Percentiles rank a stretch among this genome's conserved stretches.
Conservation (phyloP, 2,888 invertebrate genomes). For the Lagria hirta region DNA sequence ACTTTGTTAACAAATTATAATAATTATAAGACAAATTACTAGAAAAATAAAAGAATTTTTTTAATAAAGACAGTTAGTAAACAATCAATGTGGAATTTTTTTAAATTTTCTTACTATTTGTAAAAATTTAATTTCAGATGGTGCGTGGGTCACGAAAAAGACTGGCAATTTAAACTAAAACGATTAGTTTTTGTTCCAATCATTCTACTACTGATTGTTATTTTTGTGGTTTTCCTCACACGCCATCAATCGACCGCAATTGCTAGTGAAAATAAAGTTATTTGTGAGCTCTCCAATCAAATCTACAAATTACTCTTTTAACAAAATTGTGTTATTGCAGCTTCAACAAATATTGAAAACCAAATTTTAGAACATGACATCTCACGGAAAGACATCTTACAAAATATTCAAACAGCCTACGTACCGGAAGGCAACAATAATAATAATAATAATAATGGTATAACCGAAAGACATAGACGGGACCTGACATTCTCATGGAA, state of each 20-base stretch:
- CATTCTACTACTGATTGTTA: conserved; percentile 48
- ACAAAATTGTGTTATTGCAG: conserved; percentile 2
- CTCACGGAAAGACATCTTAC: conserved; percentile 35
- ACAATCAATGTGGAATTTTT: no score
- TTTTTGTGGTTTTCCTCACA: conserved; percentile 40
- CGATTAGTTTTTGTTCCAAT: conserved; percentile 52
- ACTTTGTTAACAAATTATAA: no score
- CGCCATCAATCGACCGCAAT: conserved; percentile 23
- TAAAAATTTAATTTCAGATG: conserved; percentile 52
- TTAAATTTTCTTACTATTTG: no score
- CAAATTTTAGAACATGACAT: conserved; percentile 40
- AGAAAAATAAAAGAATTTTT: no score
- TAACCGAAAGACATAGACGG: conserved; percentile 36
- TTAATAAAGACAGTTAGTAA: no score
- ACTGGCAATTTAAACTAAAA: conserved; percentile 52
- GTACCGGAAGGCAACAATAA: conserved; percentile 40
- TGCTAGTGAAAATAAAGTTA: conserved; percentile 14
- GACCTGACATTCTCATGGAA: conserved; percentile 15
- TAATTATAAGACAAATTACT: no score
- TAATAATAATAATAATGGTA: conserved; percentile 42
- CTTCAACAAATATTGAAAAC: conserved; percentile 31
- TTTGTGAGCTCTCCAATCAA: conserved; percentile 13
- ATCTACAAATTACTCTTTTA: conserved; percentile 3
- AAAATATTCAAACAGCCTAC: conserved; percentile 38
- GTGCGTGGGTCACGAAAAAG: conserved; percentile 54